Percentiles rank a stretch among this genome's conserved stretches.
Conservation (phyloP, 2,797 vertebrate species). For the Dromococcyx pavoninus region DNA sequence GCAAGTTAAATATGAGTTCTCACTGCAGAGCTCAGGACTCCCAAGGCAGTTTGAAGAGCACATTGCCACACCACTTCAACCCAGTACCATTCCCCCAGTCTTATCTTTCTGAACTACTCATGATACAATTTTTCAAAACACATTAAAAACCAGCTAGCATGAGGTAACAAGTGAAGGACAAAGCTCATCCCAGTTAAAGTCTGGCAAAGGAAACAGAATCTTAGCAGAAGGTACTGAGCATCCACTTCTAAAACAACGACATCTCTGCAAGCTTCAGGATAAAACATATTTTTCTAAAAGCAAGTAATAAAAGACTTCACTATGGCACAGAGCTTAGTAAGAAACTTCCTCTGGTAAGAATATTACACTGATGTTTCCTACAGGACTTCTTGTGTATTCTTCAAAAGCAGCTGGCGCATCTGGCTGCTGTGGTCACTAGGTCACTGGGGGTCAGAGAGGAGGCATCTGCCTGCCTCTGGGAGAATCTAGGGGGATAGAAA, state of each 20-base stretch:
- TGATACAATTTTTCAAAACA: neutral
- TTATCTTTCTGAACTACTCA: neutral
- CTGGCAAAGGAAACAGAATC: neutral
- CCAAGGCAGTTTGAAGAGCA: fast-evolving
- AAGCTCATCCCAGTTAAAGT: neutral
- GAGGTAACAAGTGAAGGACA: neutral
- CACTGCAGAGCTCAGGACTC: neutral
- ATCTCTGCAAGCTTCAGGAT: neutral
- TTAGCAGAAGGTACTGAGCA: neutral
- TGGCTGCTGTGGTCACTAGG: neutral
- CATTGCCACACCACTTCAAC: neutral
- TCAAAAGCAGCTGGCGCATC: neutral
- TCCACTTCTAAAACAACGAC: neutral
- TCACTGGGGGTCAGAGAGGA: fast-evolving
- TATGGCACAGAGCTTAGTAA: neutral
- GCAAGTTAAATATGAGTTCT: neutral
- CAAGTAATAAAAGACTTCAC: neutral
- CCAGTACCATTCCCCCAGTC: neutral
- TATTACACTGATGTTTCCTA: neutral
- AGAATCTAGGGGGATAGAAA: no score
- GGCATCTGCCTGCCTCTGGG: neutral
- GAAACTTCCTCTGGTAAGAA: neutral
- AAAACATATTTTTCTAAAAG: neutral
- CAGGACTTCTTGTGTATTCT: neutral
- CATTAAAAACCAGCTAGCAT: neutral